Base-by-base conservation (phyloP, 2,113 vertebrate genomes). In the Shinisaurus crocodilurus region DNA sequence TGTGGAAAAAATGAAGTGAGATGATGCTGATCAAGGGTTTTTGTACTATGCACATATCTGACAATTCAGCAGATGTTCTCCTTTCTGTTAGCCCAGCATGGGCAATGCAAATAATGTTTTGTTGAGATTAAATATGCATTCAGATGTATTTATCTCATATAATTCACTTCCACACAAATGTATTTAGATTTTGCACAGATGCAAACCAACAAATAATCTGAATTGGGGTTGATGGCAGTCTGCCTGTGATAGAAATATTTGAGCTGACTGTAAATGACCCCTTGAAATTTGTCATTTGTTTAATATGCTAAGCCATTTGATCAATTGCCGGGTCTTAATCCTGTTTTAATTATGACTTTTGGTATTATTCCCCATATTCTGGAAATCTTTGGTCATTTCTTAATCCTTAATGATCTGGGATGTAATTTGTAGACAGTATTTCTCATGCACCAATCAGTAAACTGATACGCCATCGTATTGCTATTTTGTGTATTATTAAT, bases 281-380 rank as follows among this genome's bases (percentile, higher is more conserved):
- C 84, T 0, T 63, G 18, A 23, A 69, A 77, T 1, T 6, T 80
- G 43, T 45, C 0, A 81, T n/a, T 92, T 88, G 40, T 91, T 69
- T 91, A 87, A 82, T 82, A 50, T 45, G 83, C 65, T 37, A 20
- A n/a, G 74, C 40, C 13, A 8, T 93, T 88, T 63, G 82, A 80
- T 43, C 80, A 43, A 81, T 85, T 82, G 87, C 83, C 84, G 88
- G 87, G 72, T 85, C n/a, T 89, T 27, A 5, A 81, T 63, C 7
- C 67, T 3, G 12, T 6, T 12, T 82, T 60, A 34, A 27, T 94
- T 93, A 63, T 13, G 88, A 0, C 54, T 82, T 63, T 89, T 83
- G 84, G 13, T n/a, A 27, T 18, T 54, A 12, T 63, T 9, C 37
- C 15, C 18, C 13, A 2, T 6, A 9, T 82, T 0, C 40, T 63